Percentiles rank a stretch among this genome's conserved stretches.
Evolutionary conservation across 2,797 vertebrate species (phyloP).

Genomic region (Fratercula arctica): DNA sequence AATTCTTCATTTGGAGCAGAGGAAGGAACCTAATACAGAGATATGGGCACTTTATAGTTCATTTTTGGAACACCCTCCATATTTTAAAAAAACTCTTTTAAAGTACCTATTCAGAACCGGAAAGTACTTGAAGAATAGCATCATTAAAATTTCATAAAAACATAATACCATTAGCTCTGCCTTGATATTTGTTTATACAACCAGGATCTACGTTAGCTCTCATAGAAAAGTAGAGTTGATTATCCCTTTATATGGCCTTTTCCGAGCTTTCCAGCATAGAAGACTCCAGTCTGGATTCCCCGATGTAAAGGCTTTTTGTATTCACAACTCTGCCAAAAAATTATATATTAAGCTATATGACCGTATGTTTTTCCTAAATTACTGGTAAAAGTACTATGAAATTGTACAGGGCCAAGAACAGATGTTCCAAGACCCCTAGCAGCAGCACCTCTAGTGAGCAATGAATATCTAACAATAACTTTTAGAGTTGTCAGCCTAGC

Average conservation of each 20-base stretch:
- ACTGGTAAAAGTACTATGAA: not conserved
- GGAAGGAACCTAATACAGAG: not conserved
- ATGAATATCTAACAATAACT: conserved; percentile 29
- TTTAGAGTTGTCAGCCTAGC: conserved; percentile 8
- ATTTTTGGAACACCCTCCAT: not conserved
- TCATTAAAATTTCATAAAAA: conserved; percentile 28
- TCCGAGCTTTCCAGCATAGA: not conserved
- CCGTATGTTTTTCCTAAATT: conserved; percentile 8
- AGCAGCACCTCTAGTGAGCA: conserved; percentile 34
- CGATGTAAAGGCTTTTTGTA: not conserved
- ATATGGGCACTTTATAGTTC: not conserved
- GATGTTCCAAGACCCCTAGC: conserved; percentile 20
- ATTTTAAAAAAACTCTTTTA: not conserved
- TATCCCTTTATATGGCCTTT: conserved; percentile 2
- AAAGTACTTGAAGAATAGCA: not conserved
- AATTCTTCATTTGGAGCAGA: not conserved
- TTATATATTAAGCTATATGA: not conserved
- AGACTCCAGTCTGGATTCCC: not conserved
- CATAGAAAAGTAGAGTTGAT: not conserved
- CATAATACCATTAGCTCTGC: not conserved
- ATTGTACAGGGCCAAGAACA: not conserved
- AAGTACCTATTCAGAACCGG: not conserved
- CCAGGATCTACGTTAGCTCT: not conserved
- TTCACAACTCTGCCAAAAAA: not conserved
- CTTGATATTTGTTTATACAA: conserved; percentile 15